Conservation (phyloP, 1,140 invertebrate genomes). For the Drosophila elegans region DNA sequence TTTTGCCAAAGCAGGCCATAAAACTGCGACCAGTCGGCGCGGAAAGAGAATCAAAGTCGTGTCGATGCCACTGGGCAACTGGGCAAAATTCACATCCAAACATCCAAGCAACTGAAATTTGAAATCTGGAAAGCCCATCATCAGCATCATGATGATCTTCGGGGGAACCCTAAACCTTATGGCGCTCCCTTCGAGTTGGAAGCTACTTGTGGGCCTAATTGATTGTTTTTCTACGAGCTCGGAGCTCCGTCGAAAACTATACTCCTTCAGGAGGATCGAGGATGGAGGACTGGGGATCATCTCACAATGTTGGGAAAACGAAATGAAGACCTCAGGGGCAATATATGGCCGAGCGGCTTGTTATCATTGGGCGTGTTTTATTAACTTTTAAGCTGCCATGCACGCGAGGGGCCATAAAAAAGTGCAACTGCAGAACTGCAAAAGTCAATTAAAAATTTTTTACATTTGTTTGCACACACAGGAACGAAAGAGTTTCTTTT, state of each 20-base stretch:
- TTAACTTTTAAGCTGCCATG: constrained; percentile 82
- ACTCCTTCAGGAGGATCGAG: constrained; percentile 13
- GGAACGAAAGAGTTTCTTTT: constrained; percentile 24
- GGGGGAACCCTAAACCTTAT: constrained; percentile 14
- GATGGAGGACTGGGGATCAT: constrained; percentile 8
- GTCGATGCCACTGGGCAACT: constrained; percentile 65
- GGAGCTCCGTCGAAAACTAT: constrained; percentile 22
- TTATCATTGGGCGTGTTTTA: constrained; percentile 84
- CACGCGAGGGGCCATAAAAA: constrained; percentile 81
- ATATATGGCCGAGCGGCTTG: constrained; percentile 72
- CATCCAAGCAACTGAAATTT: constrained; percentile 1
- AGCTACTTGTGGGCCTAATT: constrained; percentile 79
- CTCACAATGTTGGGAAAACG: constrained; percentile 41
- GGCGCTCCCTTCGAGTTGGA: constrained; percentile 59
- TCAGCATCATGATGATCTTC: constrained; percentile 19
- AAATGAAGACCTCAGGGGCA: constrained; percentile 80
- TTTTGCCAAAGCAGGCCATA: constrained; percentile 79
- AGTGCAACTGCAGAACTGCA: constrained; percentile 80
- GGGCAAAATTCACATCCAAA: not conserved
- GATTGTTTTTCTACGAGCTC: constrained; percentile 82
- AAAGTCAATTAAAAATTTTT: constrained; percentile 84
- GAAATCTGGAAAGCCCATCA: not conserved
- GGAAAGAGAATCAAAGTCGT: constrained; percentile 62
- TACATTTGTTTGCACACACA: constrained; percentile 80
- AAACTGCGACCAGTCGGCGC: constrained; percentile 51